Evolutionary conservation across 2,797 vertebrate species (phyloP), one percentile per base, ranked within the genome.

Genomic region (Chloroceryle inda): DNA sequence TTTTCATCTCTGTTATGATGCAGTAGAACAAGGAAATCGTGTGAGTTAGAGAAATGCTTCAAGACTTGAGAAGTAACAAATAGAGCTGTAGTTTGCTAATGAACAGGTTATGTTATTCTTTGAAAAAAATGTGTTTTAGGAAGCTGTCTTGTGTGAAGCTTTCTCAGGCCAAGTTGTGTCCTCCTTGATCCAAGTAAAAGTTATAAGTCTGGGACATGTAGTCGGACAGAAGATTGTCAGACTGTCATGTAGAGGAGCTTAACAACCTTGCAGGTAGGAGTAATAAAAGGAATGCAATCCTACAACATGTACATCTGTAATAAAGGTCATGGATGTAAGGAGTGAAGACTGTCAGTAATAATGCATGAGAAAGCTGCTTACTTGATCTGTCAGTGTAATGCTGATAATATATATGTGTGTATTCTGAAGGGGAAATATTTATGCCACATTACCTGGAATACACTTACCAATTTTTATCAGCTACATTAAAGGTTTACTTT

Each of bases 191-290:
- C 22, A 52, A 79, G 62, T 9, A 50, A 13, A 61, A 79, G 16
- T 8, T 61, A 7, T 11, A 17, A 17, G 8, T 55, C 7, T 59
- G 23, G 38, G 29, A 53, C 0, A 1, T 2, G 4, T 9, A 69
- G 13, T 11, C 5, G 47, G 42, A 38, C 23, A 77, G 66, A 11
- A 35, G 11, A 20, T 13, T 33, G 38, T 10, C 38, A 61, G 35
- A 17, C 17, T 9, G 0, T 23, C 38, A n/a, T 0, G 0, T 1
- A 17, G 50, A 50, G 27, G 58, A 62, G 13, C n/a, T 64, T 62
- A 26, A 14, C 55, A 68, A 58, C 64, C 81, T 73, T 66, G 55
- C 45, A 88, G 59, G 40, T 58, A 55, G 58, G 19, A 86, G 69
- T 56, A 92, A 88, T 40, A 10, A 88, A 76, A 91, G 35, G 37